Conservation (phyloP, 23 tunicate genomes). For the Corella eumyota region DNA sequence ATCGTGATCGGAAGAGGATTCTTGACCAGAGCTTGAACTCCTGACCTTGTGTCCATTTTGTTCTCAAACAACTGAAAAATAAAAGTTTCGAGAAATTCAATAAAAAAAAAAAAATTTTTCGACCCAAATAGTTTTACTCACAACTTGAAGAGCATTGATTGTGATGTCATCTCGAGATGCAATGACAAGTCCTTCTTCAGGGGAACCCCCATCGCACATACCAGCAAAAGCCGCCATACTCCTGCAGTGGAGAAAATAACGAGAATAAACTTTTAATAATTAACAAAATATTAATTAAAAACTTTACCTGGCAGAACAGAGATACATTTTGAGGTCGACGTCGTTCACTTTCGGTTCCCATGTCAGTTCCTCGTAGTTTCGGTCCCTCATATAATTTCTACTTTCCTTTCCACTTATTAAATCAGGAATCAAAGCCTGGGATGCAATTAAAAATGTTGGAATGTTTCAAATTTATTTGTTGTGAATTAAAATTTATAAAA, state of each 20-base stretch:
- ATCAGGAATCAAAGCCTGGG: slow-evolving; percentile 64
- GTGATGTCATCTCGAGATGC: slow-evolving; percentile 79
- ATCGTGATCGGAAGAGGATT: slow-evolving; percentile 77
- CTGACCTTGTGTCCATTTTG: slow-evolving; percentile 59
- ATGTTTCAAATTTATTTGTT: neutral
- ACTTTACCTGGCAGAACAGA: slow-evolving; percentile 77
- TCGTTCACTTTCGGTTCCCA: slow-evolving; percentile 83
- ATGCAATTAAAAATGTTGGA: too few relatives aligned
- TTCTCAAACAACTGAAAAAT: slow-evolving; percentile 50
- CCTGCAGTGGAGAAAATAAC: slow-evolving; percentile 12
- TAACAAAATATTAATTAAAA: neutral
- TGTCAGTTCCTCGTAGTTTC: slow-evolving; percentile 62
- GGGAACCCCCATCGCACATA: slow-evolving; percentile 87
- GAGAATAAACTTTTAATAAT: neutral
- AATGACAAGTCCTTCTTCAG: slow-evolving; percentile 75
- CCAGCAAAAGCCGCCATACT: slow-evolving; percentile 86
- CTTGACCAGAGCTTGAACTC: slow-evolving; percentile 57
- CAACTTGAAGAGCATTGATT: slow-evolving; percentile 78
- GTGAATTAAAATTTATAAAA: neutral
- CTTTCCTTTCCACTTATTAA: slow-evolving; percentile 15
- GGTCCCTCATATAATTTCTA: slow-evolving; percentile 8
- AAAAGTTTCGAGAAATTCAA: neutral
- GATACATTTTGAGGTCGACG: slow-evolving; percentile 72
- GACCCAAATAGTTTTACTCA: too few relatives aligned
- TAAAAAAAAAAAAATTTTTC: neutral